Evolutionary conservation across 2,113 vertebrate genomes (phyloP).

Genomic region (Ceyx cyanopectus): DNA sequence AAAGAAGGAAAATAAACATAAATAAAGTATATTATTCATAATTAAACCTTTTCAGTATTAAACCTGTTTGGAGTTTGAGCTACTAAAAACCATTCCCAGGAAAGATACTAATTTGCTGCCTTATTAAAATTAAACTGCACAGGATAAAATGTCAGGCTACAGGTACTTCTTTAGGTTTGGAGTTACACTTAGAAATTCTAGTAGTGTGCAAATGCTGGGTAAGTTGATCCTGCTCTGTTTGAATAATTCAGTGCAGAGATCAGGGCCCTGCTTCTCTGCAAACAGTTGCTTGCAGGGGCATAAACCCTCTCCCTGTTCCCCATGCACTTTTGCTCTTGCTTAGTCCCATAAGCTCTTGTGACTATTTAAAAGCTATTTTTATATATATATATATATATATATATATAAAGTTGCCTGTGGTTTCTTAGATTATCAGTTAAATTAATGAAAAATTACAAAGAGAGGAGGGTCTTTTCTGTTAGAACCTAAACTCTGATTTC

Average conservation of each 20-base stretch:
- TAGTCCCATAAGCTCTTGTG: not conserved
- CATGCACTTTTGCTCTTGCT: not conserved
- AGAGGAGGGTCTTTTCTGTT: not conserved
- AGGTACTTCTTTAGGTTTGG: not conserved
- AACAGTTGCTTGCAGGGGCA: not conserved
- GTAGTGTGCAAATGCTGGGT: not conserved
- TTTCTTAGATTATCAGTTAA: not conserved
- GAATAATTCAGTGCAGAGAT: not conserved
- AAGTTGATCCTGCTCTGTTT: not conserved
- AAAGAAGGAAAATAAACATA: not conserved
- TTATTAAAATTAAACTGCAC: not conserved
- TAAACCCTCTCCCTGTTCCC: not conserved
- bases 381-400: not conserved
- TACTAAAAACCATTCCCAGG: not conserved
- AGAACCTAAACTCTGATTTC: not conserved
- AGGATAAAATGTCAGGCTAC: not conserved
- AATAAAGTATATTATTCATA: not conserved
- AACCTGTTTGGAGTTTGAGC: not conserved
- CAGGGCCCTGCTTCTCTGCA: not conserved
- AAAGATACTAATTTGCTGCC: not conserved
- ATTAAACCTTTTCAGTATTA: not conserved
- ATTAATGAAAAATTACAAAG: not conserved
- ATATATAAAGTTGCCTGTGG: not conserved
- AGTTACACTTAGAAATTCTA: not conserved
- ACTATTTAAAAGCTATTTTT: not conserved